Conservation (phyloP, 2,113 vertebrate genomes). For the Taxidea taxus region DNA sequence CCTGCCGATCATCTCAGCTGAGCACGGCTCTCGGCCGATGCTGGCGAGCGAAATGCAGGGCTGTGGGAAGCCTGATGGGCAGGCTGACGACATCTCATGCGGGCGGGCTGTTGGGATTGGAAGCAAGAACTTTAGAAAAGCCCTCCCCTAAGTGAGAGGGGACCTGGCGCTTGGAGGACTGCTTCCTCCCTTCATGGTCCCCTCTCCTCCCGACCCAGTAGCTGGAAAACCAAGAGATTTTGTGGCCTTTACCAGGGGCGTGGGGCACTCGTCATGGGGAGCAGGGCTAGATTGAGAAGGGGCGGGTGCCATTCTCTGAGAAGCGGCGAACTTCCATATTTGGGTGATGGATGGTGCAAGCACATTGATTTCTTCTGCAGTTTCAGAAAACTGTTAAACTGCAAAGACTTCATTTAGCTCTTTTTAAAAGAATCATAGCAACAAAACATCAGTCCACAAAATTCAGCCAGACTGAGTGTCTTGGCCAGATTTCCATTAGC, state of each 20-base stretch:
- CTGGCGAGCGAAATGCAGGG: neutral
- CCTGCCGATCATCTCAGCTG: fast-evolving
- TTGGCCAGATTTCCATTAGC: neutral
- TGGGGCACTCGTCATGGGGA: neutral
- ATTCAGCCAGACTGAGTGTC: neutral
- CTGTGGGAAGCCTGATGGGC: neutral
- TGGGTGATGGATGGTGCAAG: neutral
- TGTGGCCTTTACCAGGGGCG: fast-evolving
- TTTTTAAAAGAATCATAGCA: neutral
- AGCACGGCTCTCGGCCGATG: neutral
- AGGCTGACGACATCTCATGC: fast-evolving
- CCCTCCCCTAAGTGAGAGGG: neutral
- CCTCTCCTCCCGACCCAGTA: neutral
- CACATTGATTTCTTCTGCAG: neutral
- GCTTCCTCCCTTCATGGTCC: neutral
- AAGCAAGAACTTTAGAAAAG: neutral
- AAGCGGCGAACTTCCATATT: neutral
- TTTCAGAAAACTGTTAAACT: neutral
- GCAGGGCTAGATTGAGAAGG: neutral
- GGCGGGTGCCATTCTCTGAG: neutral
- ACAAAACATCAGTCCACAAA: neutral
- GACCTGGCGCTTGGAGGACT: neutral
- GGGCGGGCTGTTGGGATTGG: fast-evolving
- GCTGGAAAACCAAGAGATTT: neutral
- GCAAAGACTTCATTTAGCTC: neutral